These are phyloP conservation scores for Pristionchus pacificus DNA, from an alignment of 1,140 invertebrate species.

Conservation along the genomic window DNA sequence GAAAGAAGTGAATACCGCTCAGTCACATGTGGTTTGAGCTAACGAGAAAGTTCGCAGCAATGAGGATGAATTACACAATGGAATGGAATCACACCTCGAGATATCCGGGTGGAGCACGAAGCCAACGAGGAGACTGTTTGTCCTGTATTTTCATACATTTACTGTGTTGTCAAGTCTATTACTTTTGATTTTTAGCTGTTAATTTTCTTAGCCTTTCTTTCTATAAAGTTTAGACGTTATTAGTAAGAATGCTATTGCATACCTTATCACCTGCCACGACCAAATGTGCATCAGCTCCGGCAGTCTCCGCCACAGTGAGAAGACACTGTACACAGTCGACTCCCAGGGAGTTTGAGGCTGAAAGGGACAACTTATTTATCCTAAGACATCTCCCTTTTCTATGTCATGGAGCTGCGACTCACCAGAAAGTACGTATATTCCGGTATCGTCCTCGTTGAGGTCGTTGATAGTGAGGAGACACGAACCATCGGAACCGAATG, in stretches of 20 bases:
- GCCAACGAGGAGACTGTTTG: constrained; percentile 28
- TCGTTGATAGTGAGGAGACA: constrained; percentile 26
- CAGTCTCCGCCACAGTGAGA: constrained; percentile 38
- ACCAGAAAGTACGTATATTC: constrained; percentile 32
- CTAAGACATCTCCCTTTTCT: too few relatives aligned
- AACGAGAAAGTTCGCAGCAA: too few relatives aligned
- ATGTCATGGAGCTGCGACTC: too few relatives aligned
- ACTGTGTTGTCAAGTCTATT: not conserved
- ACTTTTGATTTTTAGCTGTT: constrained; percentile 19
- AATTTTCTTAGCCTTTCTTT: too few relatives aligned
- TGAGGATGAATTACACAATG: too few relatives aligned
- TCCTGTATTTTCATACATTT: constrained; percentile 4
- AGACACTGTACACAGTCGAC: constrained; percentile 37
- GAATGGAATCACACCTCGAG: too few relatives aligned
- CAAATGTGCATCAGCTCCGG: constrained; percentile 40
- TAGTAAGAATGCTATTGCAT: too few relatives aligned
- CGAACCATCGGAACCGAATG: constrained; percentile 29
- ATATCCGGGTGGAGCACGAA: constrained; percentile 25
- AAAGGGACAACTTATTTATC: too few relatives aligned
- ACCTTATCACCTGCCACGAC: constrained; percentile 35
- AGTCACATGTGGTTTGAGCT: too few relatives aligned
- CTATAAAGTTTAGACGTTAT: too few relatives aligned
- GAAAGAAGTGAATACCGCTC: too few relatives aligned
- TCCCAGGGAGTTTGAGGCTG: constrained; percentile 31
- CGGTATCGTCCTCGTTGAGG: constrained; percentile 26